phyloP scores from a whole-genome alignment of 2,797 vertebrate genomes.

The Alca torda region DNA sequence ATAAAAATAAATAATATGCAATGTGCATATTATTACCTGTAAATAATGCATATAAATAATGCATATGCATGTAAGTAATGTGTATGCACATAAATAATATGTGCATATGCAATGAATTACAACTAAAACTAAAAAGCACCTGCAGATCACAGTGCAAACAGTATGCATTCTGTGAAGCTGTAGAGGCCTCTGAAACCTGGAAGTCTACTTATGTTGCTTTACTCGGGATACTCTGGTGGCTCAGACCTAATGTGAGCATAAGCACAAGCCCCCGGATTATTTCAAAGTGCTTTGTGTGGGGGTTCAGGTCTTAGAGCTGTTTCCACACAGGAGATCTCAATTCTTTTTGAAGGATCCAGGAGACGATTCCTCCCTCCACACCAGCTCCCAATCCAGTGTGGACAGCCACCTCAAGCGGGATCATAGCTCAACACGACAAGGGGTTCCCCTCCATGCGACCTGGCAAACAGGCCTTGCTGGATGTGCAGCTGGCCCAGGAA shows the following conservation, averaged over 20 bases:
- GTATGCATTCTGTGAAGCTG: not conserved
- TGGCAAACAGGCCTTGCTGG: fast-evolving
- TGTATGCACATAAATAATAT: not conserved
- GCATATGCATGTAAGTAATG: not conserved
- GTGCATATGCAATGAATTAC: not conserved
- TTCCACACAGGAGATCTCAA: not conserved
- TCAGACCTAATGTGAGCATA: not conserved
- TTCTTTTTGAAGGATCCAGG: not conserved
- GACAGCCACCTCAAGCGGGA: fast-evolving
- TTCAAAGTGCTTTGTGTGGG: not conserved
- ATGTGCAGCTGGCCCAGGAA: not conserved
- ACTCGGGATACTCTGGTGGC: not conserved
- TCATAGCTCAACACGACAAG: not conserved
- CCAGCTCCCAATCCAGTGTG: not conserved
- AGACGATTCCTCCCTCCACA: not conserved
- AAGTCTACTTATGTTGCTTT: not conserved
- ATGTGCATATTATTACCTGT: not conserved
- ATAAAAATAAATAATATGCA: not conserved
- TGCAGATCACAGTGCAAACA: not conserved
- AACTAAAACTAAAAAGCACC: not conserved
- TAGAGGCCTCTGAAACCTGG: not conserved
- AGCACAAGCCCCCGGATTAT: not conserved
- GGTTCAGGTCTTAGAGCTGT: not conserved
- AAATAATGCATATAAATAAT: not conserved
- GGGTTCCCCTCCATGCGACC: not conserved